Evolutionary conservation across 2,113 vertebrate species (phyloP).

Genomic region (Neodontobutis hainanensis): DNA sequence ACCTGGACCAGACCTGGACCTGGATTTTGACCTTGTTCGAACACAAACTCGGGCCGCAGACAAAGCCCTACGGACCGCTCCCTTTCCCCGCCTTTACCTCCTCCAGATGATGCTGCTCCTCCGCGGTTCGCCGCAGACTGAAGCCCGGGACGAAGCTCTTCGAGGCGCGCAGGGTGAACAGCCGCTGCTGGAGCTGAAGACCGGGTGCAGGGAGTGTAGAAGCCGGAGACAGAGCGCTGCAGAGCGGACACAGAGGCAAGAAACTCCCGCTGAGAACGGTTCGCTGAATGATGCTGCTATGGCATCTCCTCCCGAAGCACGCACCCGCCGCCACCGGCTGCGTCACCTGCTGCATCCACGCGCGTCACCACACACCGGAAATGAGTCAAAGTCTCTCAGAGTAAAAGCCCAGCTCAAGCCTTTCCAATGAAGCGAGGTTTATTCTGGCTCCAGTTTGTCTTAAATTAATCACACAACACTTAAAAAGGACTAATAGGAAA

Average conservation of each 20-base stretch:
- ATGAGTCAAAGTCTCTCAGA: slow-evolving; percentile 36
- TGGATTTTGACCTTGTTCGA: neutral
- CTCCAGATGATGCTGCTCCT: slow-evolving; percentile 44
- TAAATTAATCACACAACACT: no score
- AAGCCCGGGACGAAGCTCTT: slow-evolving; percentile 19
- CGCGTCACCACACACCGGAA: slow-evolving; percentile 4
- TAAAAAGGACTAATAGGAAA: no score
- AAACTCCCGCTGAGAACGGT: slow-evolving; percentile 2
- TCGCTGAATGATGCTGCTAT: slow-evolving; percentile 36
- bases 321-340: slow-evolving; percentile 53
- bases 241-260: neutral
- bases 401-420: slow-evolving; percentile 26
- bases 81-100: slow-evolving; percentile 11
- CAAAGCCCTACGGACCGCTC: slow-evolving; percentile 8
- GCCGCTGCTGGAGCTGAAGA: neutral
- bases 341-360: slow-evolving; percentile 59
- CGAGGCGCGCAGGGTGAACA: slow-evolving; percentile 17
- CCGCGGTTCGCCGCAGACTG: slow-evolving; percentile 16
- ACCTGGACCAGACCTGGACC: neutral
- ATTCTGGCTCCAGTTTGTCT: no score
- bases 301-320: slow-evolving; percentile 63
- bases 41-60: slow-evolving; percentile 3
- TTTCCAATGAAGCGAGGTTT: no score
- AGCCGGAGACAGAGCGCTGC: slow-evolving; percentile 3
- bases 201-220: neutral